Conservation (phyloP, 2,797 vertebrate species). For the Varecia variegata region DNA sequence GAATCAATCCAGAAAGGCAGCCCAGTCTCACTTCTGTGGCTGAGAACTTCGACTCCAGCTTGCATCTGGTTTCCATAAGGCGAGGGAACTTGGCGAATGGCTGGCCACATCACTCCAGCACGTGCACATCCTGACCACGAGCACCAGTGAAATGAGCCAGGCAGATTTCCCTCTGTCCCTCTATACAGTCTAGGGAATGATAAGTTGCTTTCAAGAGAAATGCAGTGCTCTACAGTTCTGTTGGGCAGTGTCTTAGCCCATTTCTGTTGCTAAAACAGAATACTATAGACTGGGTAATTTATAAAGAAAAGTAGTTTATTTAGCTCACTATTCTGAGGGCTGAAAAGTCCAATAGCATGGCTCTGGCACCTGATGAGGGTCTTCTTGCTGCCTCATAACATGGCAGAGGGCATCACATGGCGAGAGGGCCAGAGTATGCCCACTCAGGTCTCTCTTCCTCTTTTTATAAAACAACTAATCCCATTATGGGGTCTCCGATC, state of each 20-base stretch:
- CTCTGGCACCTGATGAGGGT: background rate
- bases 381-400: background rate
- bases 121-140: conserved; percentile 18
- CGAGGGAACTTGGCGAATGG: conserved; percentile 57
- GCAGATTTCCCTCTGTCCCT: background rate
- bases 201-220: conserved; percentile 16
- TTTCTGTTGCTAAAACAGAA: background rate
- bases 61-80: conserved; percentile 77
- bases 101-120: conserved; percentile 49
- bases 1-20: conserved; percentile 48
- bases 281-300: background rate
- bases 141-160: conserved; percentile 2
- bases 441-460: background rate
- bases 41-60: conserved; percentile 61
- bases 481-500: background rate
- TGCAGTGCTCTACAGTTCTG: background rate
- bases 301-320: background rate
- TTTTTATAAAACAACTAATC: background rate
- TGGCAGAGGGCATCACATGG: background rate
- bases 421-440: background rate
- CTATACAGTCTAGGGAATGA: background rate
- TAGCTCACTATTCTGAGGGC: no score
- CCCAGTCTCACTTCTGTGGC: conserved; percentile 51
- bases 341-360: background rate
- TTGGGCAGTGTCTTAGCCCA: background rate